These are phyloP conservation scores for Lates japonicus DNA, from an alignment of 2,797 vertebrate species.

Conservation along the genomic window DNA sequence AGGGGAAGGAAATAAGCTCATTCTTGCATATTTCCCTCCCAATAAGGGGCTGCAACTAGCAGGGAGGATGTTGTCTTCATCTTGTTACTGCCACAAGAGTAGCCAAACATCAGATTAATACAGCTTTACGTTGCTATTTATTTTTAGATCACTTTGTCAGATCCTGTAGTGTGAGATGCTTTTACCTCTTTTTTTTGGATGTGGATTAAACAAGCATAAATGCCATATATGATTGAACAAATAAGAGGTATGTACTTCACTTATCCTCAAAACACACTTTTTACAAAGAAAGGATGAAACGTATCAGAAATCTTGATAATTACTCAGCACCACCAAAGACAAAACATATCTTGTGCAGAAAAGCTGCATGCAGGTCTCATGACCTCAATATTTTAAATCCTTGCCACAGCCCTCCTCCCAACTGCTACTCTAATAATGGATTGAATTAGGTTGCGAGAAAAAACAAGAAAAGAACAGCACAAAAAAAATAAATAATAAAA, in stretches of 20 bases:
- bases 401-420: not conserved
- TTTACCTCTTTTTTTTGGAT: not conserved
- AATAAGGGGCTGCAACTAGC: not conserved
- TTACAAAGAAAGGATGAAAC: not conserved
- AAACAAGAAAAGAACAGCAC: slow-evolving; percentile 21
- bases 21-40: not conserved
- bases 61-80: not conserved
- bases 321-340: not conserved
- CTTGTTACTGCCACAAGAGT: not conserved
- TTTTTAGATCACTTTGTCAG: not conserved
- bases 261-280: not conserved
- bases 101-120: too few relatives aligned
- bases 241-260: not conserved
- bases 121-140: not conserved
- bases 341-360: not conserved
- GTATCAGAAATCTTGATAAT: not conserved
- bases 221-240: not conserved
- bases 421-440: slow-evolving; percentile 5
- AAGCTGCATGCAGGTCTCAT: not conserved
- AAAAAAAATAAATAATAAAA: too few relatives aligned
- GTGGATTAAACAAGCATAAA: not conserved
- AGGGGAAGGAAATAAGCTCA: not conserved
- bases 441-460: slow-evolving; percentile 1
- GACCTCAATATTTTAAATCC: slow-evolving; percentile 17
- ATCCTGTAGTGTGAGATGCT: not conserved